Base-by-base conservation (phyloP, 2,888 invertebrate genomes). In the Amiota minor region DNA sequence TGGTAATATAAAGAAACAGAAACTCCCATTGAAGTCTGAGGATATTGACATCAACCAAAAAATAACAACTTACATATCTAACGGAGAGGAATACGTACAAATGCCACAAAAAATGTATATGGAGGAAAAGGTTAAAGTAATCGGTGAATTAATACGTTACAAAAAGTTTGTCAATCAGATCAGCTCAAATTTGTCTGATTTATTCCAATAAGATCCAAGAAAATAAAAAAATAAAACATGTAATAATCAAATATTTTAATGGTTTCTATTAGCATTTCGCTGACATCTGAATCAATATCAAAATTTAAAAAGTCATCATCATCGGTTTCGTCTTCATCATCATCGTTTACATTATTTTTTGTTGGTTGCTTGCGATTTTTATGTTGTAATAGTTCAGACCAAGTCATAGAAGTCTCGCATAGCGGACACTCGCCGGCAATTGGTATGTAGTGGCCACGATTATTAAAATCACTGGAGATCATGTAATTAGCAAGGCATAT, bases 381-480 rank as follows among this genome's bases (percentile, higher is more conserved):
- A 87, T 93, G 81, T 18, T 84, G 83, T 46, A 98, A 92, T 70
- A 97, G 88, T 86, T 96, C 95, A 9, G 96, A 95, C 97, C 97
- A 98, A 69, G 95, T 91, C 23, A 95, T 87, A 9, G 89, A 90
- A 0, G 88, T 90, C 9, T 91, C 88, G 87, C 98, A 98, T 53
- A 91, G 90, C 0, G 97, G 96, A 88, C 98, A 98, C n/a, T 87
- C 86, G 0, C 97, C 97, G 76, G 93, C 92, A 49, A 97, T 90
- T 0, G 98, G 97, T 23, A 98, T 90, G 84, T 95, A 93, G 83
- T 94, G 93, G 2, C 92, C 93, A 0, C 81, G 81, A 72, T 88
- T 81, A 56, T 56, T 56, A 9, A 10, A n/a, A 56, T 81, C 4
- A n/a, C 50, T 67, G 20, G 92, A 92, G 12, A 94, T 88, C 87